These are phyloP conservation scores for Psammodynastes pulverulentus DNA, from an alignment of 2,113 vertebrate genomes.

Conservation along the genomic window DNA sequence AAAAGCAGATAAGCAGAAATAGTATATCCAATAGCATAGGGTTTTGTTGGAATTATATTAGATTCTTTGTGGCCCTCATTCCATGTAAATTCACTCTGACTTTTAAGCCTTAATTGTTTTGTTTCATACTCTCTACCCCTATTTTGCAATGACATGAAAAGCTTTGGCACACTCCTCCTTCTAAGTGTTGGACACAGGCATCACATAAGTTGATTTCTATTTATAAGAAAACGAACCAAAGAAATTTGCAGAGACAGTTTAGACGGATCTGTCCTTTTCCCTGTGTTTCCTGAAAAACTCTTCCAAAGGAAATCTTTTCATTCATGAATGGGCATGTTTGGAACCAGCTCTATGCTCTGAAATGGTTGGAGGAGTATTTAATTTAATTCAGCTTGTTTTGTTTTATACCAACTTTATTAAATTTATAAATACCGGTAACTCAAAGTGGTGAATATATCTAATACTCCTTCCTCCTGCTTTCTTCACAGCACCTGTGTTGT, in stretches of 20 bases:
- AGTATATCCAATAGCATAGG: background rate
- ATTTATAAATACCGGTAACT: background rate
- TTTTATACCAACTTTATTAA: background rate
- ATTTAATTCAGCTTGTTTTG: background rate
- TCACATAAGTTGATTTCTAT: background rate
- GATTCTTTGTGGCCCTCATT: background rate
- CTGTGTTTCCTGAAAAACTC: background rate
- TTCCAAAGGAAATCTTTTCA: background rate
- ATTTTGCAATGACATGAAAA: background rate
- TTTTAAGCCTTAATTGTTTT: background rate
- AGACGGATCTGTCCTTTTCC: background rate
- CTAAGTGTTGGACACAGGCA: background rate
- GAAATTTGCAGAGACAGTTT: background rate
- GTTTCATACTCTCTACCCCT: background rate
- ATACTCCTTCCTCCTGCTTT: background rate
- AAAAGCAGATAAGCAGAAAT: background rate
- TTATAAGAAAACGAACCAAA: background rate
- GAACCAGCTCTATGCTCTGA: too few species aligned
- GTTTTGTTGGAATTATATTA: background rate
- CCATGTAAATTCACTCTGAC: background rate
- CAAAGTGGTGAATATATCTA: background rate
- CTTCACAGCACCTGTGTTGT: background rate
- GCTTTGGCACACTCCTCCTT: background rate
- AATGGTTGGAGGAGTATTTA: background rate
- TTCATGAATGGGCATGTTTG: background rate